Evolutionary conservation across 2,888 invertebrate genomes (phyloP), one percentile per base, ranked within the genome.

Genomic region (Melanargia galathea): DNA sequence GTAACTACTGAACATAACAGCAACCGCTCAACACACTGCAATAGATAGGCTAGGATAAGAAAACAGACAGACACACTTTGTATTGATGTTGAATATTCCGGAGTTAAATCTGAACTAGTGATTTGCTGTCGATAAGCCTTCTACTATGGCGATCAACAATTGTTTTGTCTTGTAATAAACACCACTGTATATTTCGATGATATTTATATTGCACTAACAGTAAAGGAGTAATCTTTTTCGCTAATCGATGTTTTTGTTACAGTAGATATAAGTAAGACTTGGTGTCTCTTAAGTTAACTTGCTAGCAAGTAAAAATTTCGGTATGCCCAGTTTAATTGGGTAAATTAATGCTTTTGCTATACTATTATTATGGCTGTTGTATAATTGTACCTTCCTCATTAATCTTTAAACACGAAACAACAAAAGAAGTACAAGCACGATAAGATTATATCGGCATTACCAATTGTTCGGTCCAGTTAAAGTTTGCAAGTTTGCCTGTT

Each of bases 311-410:
- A 43, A 18, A 24, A 5, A 5, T 48, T 30, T 5, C 30, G 8
- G 11, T 60, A 24, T n/a, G 46, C 22, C 60, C 24, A 20, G 46
- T 62, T 62, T 48, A 48, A 38, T 22, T 43, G 33, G 18, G 46
- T 22, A 48, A 30, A 45, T 63, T 48, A 62, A 56, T 60, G 55
- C 59, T 35, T 26, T 10, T 35, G 35, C 11, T 35, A 35, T 13
- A 38, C 8, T 8, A 40, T 54, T 22, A 22, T n/a, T n/a, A n/a
- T n/a, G n/a, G 40, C 40, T 35, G 45, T 45, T 61, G 38, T 57
- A 10, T n/a, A n/a, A n/a, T n/a, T n/a, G 10, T 52, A 20, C 43
- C 57, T 55, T 61, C 56, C 69, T 67, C 63, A 67, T 69, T 69
- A 67, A 60, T 57, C 64, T 40, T 64, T 58, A 57, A 66, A 62